phyloP scores from a whole-genome alignment of 2,113 vertebrate species.

The Megaptera novaeangliae region DNA sequence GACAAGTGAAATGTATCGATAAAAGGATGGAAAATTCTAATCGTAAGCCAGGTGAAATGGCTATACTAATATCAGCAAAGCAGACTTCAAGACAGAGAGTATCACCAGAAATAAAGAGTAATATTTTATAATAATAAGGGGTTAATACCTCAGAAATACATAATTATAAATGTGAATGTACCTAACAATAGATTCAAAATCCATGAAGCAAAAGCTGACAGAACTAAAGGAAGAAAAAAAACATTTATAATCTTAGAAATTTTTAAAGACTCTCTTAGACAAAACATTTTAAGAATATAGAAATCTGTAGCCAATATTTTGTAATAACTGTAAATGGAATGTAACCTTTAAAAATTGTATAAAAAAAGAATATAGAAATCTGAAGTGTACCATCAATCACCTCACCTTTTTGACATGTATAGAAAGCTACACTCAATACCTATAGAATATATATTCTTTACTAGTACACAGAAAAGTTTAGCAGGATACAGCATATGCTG shows the following conservation, averaged over 20 bases:
- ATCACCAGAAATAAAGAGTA: not conserved
- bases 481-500: not conserved
- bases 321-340: not conserved
- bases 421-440: not conserved
- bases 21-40: not conserved
- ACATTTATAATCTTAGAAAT: not conserved
- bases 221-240: not conserved
- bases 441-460: not conserved
- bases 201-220: not conserved
- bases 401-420: not conserved
- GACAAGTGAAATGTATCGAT: not conserved
- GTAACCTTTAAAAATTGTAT: not conserved
- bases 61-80: not conserved
- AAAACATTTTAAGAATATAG: not conserved
- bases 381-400: not conserved
- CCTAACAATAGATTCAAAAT: not conserved
- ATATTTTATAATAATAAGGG: not conserved
- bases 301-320: not conserved
- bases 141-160: not conserved
- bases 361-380: not conserved
- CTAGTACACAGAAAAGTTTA: not conserved
- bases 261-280: not conserved
- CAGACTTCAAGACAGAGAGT: not conserved
- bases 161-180: not conserved
- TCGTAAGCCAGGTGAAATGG: not conserved